phyloP scores from a whole-genome alignment of 2,113 vertebrate genomes.

The Blennius ocellaris region DNA sequence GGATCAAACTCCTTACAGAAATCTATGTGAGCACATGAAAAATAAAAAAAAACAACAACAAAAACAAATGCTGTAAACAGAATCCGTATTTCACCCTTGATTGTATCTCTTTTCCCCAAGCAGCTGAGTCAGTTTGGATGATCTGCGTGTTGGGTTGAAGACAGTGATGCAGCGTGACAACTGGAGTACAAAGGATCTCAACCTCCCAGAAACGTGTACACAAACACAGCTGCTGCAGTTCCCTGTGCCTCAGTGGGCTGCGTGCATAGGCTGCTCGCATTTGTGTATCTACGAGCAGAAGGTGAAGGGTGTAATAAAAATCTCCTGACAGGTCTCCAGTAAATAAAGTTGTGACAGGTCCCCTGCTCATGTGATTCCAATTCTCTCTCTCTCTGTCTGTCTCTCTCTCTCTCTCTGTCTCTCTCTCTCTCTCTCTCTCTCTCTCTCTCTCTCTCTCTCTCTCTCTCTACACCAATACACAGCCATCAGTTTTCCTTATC shows the following conservation, averaged over 20 bases:
- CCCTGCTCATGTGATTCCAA: slow-evolving; percentile 21
- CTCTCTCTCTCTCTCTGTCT: too few species aligned
- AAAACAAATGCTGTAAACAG: slow-evolving; percentile 44
- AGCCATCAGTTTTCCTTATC: slow-evolving; percentile 30
- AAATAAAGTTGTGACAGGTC: slow-evolving; percentile 59
- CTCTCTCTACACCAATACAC: background rate
- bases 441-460: slow-evolving; percentile 19
- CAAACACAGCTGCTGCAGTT: slow-evolving; percentile 57
- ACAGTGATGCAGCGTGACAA: slow-evolving; percentile 50
- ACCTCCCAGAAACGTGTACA: slow-evolving; percentile 46
- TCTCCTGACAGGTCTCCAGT: slow-evolving; percentile 44
- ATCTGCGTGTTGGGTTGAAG: slow-evolving; percentile 42
- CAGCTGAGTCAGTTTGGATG: slow-evolving; percentile 62
- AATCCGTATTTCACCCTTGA: slow-evolving; percentile 12
- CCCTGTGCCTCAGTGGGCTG: slow-evolving; percentile 21
- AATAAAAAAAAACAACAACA: too few species aligned
- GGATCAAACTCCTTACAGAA: slow-evolving; percentile 60
- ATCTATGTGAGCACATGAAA: slow-evolving; percentile 33
- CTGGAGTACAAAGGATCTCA: slow-evolving; percentile 57
- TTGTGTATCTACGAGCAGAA: slow-evolving; percentile 22
- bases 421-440: slow-evolving; percentile 18
- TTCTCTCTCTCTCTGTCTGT: slow-evolving; percentile 12
- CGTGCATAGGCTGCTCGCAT: background rate
- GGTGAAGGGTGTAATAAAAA: slow-evolving; percentile 15
- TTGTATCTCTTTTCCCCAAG: background rate